Percentiles rank a stretch among this genome's conserved stretches.
Evolutionary conservation across 2,888 invertebrate genomes (phyloP).

Genomic region (Dynastes grantii): DNA sequence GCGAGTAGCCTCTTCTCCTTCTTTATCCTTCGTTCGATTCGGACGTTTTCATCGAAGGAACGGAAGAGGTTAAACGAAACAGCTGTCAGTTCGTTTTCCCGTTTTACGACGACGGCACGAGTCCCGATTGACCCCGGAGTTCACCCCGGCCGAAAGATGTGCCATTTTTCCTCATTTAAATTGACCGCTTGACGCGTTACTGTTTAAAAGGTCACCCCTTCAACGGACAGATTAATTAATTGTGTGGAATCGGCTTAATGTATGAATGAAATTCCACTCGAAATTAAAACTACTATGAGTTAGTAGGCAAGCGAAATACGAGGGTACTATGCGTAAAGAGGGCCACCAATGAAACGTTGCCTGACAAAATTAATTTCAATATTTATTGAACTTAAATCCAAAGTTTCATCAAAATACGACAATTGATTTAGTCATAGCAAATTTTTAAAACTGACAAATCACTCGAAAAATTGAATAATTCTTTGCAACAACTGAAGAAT

Average conservation of each 20-base stretch:
- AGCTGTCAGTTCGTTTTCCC: slow-evolving; percentile 29
- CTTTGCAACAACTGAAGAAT: no score
- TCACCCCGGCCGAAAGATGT: slow-evolving; percentile 6
- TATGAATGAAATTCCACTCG: slow-evolving; percentile 30
- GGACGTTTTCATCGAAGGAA: slow-evolving; percentile 11
- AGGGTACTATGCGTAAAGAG: background rate
- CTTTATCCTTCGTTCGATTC: background rate
- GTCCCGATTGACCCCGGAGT: slow-evolving; percentile 39
- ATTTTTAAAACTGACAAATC: no score
- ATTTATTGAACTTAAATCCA: no score
- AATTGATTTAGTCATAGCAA: no score
- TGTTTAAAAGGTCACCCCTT: slow-evolving; percentile 34
- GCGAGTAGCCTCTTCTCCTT: background rate
- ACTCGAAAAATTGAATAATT: no score
- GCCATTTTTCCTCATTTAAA: slow-evolving; percentile 44
- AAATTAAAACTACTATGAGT: background rate
- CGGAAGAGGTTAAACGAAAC: slow-evolving; percentile 18
- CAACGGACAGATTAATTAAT: slow-evolving; percentile 5
- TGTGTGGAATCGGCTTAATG: slow-evolving; percentile 2
- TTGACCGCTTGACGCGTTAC: slow-evolving; percentile 35
- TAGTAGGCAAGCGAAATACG: background rate
- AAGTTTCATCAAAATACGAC: no score
- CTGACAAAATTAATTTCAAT: no score
- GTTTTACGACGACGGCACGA: slow-evolving; percentile 44
- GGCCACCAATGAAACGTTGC: no score